phyloP scores from a whole-genome alignment of 2,888 invertebrate genomes.

The Drosophila kokeensis region DNA sequence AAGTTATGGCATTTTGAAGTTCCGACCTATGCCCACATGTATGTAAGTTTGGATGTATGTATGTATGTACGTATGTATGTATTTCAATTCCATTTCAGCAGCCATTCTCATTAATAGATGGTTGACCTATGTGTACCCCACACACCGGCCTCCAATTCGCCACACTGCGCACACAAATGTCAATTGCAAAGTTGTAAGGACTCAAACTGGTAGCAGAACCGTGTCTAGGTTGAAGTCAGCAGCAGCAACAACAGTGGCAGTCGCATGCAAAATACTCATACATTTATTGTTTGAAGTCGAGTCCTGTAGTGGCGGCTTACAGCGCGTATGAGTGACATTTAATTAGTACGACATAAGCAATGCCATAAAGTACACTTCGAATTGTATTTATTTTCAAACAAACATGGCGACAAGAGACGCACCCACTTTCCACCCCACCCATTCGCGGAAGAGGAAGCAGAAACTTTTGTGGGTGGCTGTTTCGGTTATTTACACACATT shows the following conservation, averaged over 20 bases:
- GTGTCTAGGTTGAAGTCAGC: slow-evolving; percentile 8
- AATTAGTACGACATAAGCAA: slow-evolving; percentile 71
- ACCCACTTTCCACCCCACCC: neutral
- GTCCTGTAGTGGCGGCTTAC: slow-evolving; percentile 33
- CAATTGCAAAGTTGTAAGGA: slow-evolving; percentile 37
- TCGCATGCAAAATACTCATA: slow-evolving; percentile 37
- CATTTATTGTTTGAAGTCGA: slow-evolving; percentile 51
- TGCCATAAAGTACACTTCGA: slow-evolving; percentile 69
- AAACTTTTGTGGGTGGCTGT: slow-evolving; percentile 46
- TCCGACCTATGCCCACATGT: too few relatives aligned
- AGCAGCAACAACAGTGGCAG: slow-evolving; percentile 13
- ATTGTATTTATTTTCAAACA: slow-evolving; percentile 70
- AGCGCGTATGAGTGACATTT: slow-evolving; percentile 73
- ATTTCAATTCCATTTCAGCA: slow-evolving; percentile 50
- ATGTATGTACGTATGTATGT: too few relatives aligned
- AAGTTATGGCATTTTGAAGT: too few relatives aligned
- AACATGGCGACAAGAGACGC: slow-evolving; percentile 50
- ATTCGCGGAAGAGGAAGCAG: slow-evolving; percentile 4
- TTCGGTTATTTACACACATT: slow-evolving; percentile 66
- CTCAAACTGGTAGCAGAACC: neutral
- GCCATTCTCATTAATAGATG: slow-evolving; percentile 38
- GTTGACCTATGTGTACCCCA: slow-evolving; percentile 2
- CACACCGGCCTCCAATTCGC: neutral
- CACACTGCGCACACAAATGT: slow-evolving; percentile 14
- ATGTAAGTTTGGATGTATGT: too few relatives aligned